phyloP scores from a whole-genome alignment of 2,113 vertebrate species.

The Pavo muticus region DNA sequence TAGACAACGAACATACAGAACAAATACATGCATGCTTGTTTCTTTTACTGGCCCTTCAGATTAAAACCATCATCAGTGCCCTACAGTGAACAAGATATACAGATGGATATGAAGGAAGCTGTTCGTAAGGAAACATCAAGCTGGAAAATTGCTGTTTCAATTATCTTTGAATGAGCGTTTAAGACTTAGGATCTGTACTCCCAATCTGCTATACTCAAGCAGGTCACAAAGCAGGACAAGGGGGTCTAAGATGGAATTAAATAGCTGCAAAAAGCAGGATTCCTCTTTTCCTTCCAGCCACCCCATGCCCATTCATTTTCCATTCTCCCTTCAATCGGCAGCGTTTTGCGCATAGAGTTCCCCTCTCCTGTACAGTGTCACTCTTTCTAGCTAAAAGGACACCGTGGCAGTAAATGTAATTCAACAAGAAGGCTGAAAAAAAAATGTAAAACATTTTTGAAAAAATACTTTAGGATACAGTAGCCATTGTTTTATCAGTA shows the following conservation, averaged over 20 bases:
- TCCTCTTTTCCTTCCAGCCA: background rate
- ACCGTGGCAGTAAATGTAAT: background rate
- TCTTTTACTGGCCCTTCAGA: background rate
- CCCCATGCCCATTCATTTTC: background rate
- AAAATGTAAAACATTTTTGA: background rate
- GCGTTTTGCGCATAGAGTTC: background rate
- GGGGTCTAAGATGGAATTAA: background rate
- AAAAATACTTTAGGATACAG: background rate
- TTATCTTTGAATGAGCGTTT: background rate
- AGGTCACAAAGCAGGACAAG: background rate
- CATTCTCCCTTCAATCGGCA: background rate
- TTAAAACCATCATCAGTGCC: background rate
- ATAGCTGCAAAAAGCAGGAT: background rate
- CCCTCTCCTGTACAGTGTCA: background rate
- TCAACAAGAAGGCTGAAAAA: background rate
- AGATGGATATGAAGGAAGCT: background rate
- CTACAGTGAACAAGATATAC: background rate
- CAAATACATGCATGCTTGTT: fast-evolving
- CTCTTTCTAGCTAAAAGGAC: background rate
- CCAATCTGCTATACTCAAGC: background rate
- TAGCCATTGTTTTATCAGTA: background rate
- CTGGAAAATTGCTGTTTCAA: background rate
- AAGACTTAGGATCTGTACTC: background rate
- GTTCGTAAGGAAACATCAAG: background rate
- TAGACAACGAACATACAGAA: background rate